Evolutionary conservation across 1,140 invertebrate species (phyloP).

Genomic region (Gryllus bimaculatus): DNA sequence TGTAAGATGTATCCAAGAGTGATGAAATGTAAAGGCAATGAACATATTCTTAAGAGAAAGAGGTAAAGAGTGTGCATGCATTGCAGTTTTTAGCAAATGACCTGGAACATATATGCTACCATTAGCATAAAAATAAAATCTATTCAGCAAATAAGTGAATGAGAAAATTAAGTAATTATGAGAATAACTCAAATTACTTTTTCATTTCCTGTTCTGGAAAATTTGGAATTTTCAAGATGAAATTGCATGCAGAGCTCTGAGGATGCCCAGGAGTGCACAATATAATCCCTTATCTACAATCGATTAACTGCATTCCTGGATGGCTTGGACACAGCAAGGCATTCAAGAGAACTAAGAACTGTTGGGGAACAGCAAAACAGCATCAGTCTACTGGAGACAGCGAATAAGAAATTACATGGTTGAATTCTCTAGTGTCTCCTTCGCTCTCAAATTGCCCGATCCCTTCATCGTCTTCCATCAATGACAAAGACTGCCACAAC

Average conservation of each 20-base stretch:
- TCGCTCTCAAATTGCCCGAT: conserved; percentile 9
- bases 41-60: no score
- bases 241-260: conserved; percentile 1
- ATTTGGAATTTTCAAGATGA: background rate
- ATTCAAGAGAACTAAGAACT: background rate
- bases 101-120: no score
- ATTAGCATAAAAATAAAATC: background rate
- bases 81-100: no score
- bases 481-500: conserved; percentile 55
- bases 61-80: no score
- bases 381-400: conserved; percentile 8
- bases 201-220: background rate
- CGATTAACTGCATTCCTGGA: background rate
- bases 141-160: background rate
- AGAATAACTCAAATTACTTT: background rate
- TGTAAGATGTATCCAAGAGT: no score
- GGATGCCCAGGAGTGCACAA: background rate
- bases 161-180: background rate
- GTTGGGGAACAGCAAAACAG: background rate
- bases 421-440: conserved; percentile 12
- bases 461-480: conserved; percentile 41
- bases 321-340: background rate
- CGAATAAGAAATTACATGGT: conserved; percentile 15
- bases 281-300: background rate
- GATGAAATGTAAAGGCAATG: no score